phyloP scores from a whole-genome alignment of 1,140 invertebrate genomes.

The Drosophila nikananu region DNA sequence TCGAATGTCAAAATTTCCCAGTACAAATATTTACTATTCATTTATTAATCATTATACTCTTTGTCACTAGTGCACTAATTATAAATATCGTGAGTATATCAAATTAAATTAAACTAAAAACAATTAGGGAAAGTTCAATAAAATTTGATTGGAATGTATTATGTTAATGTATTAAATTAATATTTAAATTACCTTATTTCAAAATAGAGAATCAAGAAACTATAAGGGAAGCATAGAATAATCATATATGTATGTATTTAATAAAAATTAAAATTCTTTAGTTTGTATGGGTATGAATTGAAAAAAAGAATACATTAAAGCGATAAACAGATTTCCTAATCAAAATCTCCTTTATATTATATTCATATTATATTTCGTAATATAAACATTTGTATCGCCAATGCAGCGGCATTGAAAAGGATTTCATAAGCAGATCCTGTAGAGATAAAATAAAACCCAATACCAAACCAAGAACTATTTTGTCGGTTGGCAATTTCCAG shows the following conservation, averaged over 20 bases:
- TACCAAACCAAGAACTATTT: background rate
- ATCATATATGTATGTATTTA: background rate
- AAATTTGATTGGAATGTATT: too few species aligned
- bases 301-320: background rate
- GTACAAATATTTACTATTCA: too few species aligned
- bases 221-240: background rate
- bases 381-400: too few species aligned
- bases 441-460: background rate
- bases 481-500: constrained; percentile 59
- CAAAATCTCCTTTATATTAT: background rate
- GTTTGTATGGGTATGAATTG: background rate
- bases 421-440: constrained; percentile 23
- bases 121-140: too few species aligned
- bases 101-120: background rate
- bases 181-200: background rate
- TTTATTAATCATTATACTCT: too few species aligned
- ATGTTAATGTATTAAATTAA: too few species aligned
- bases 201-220: background rate
- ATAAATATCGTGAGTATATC: too few species aligned
- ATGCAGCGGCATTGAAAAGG: constrained; percentile 48
- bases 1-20: too few species aligned
- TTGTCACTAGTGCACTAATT: too few species aligned
- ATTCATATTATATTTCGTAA: background rate
- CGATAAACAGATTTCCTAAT: background rate
- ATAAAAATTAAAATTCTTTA: background rate